phyloP scores from a whole-genome alignment of 2,797 vertebrate species.

The Megaceryle alcyon region DNA sequence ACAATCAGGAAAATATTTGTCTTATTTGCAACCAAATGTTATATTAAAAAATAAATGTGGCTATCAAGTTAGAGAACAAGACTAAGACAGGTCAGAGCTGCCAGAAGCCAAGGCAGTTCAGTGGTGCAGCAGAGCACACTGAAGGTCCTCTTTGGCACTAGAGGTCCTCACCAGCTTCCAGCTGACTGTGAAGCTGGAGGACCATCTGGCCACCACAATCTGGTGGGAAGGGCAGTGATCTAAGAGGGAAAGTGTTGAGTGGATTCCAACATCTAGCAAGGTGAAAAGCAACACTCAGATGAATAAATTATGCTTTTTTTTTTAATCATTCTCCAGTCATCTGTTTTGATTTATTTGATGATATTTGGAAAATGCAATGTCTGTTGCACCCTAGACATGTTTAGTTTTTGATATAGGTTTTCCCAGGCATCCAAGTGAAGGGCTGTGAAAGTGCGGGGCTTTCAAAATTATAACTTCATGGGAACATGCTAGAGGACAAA shows the following conservation, averaged over 20 bases:
- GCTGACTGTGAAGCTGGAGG: fast-evolving
- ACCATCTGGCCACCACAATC: background rate
- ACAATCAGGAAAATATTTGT: background rate
- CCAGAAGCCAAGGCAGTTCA: fast-evolving
- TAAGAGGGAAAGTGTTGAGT: background rate
- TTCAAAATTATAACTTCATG: background rate
- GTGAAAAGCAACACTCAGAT: background rate
- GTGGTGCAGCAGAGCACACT: background rate
- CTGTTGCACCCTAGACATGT: fast-evolving
- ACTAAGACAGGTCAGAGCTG: background rate
- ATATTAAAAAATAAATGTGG: background rate
- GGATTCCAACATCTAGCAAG: background rate
- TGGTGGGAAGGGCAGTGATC: background rate
- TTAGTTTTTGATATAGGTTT: background rate
- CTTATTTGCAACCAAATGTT: fast-evolving
- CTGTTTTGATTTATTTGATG: background rate
- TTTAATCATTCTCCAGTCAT: background rate
- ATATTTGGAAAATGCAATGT: background rate
- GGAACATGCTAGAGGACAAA: background rate
- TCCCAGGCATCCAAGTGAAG: background rate
- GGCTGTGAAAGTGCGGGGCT: background rate
- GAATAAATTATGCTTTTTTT: background rate
- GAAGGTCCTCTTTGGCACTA: background rate
- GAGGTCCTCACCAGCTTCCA: background rate
- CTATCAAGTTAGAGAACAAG: background rate